Conservation (phyloP, 2,888 invertebrate species). For the Dusona sp. region DNA sequence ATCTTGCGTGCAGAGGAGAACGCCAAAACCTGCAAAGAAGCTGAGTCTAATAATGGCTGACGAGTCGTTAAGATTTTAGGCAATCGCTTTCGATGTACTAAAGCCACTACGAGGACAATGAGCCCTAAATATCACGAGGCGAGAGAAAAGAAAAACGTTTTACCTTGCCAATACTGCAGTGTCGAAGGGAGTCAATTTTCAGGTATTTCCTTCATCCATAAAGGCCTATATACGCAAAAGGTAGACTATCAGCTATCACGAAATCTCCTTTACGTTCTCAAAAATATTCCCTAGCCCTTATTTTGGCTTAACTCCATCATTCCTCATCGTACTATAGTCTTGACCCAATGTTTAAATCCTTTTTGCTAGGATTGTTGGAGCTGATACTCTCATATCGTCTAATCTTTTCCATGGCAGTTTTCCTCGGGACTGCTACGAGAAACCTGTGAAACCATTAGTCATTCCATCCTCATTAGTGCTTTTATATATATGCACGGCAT, state of each 20-base stretch:
- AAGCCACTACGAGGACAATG: constrained; percentile 65
- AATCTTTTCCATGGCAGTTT: constrained; percentile 27
- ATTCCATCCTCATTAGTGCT: constrained; percentile 31
- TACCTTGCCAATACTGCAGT: constrained; percentile 16
- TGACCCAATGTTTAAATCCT: constrained; percentile 32
- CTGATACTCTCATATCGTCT: background rate
- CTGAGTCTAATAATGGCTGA: constrained; percentile 20
- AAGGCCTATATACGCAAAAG: background rate
- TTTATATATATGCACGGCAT: constrained; percentile 5
- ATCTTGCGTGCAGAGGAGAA: background rate
- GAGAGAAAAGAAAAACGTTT: constrained; percentile 22
- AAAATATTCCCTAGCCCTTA: background rate
- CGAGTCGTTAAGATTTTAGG: constrained; percentile 9
- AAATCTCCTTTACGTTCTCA: background rate
- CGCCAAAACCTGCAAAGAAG: constrained; percentile 1
- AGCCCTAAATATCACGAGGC: constrained; percentile 60
- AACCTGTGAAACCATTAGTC: constrained; percentile 29
- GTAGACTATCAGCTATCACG: background rate
- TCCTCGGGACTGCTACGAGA: constrained; percentile 7
- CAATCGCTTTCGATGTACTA: constrained; percentile 45
- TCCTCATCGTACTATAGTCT: constrained; percentile 20
- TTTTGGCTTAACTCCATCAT: constrained; percentile 8
- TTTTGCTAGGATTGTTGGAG: background rate
- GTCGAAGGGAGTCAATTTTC: constrained; percentile 52
- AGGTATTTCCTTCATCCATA: constrained; percentile 35